Conservation (phyloP, 2,888 invertebrate genomes). For the Ceramica pisi region DNA sequence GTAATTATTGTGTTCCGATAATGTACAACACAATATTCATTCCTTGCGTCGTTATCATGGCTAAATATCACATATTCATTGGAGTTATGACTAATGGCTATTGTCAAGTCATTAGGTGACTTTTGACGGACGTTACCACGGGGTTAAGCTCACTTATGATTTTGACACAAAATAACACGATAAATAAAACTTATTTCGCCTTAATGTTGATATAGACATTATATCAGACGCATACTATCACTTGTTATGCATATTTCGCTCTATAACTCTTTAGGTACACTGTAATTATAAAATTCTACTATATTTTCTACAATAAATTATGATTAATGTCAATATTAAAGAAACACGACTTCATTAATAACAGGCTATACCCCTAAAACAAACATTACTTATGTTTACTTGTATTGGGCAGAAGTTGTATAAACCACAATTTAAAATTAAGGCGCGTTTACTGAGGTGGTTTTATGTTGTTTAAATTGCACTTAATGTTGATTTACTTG, state of each 20-base stretch:
- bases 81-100: constrained; percentile 74
- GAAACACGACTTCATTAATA: constrained; percentile 51
- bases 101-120: constrained; percentile 69
- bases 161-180: constrained; percentile 61
- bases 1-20: constrained; percentile 65
- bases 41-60: constrained; percentile 66
- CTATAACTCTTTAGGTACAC: constrained; percentile 60
- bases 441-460: constrained; percentile 66
- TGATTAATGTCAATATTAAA: constrained; percentile 59
- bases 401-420: constrained; percentile 49
- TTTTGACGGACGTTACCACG: constrained; percentile 71
- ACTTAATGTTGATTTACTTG: constrained; percentile 60
- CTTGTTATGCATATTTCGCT: constrained; percentile 43
- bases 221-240: constrained; percentile 52
- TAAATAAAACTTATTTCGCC: constrained; percentile 55
- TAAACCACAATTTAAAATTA: constrained; percentile 60
- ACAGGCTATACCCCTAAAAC: constrained; percentile 47
- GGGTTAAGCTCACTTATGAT: constrained; percentile 62
- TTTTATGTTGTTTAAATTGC: constrained; percentile 62
- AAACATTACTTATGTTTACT: constrained; percentile 48
- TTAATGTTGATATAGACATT: constrained; percentile 39
- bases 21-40: constrained; percentile 68
- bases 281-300: constrained; percentile 59
- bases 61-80: constrained; percentile 77
- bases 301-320: constrained; percentile 65